A percentile compares a stretch with the other conserved stretches of the same genome.
phyloP scores from a whole-genome alignment of 2,113 vertebrate genomes.

The Alces alces region DNA sequence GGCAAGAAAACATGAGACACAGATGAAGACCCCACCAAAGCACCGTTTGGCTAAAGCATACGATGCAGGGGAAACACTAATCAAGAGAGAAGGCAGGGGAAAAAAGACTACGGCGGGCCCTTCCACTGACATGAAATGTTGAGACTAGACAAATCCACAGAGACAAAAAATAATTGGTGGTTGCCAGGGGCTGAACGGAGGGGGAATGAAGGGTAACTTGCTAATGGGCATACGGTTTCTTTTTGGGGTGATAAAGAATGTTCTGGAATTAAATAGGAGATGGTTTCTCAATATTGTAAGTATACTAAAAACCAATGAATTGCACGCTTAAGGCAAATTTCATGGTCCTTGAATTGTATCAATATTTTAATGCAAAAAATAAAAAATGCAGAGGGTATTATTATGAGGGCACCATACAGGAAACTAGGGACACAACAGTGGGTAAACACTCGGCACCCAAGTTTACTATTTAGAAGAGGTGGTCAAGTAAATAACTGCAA shows the following conservation, averaged over 20 bases:
- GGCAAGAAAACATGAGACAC: not conserved
- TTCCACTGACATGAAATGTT: not conserved
- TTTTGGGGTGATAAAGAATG: not conserved
- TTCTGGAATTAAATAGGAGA: slow-evolving; percentile 5
- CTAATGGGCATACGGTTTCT: not conserved
- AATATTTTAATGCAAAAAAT: not conserved
- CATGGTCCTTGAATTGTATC: not conserved
- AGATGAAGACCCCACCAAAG: not conserved
- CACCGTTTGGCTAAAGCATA: not conserved
- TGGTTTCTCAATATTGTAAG: not conserved
- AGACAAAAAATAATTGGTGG: not conserved
- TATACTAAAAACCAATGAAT: not conserved
- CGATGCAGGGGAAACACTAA: not conserved
- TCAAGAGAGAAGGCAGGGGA: not conserved
- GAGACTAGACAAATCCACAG: not conserved
- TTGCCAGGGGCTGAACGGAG: not conserved
- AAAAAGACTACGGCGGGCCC: not conserved
- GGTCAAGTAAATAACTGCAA: not conserved
- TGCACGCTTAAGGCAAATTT: not conserved
- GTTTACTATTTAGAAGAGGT: not conserved
- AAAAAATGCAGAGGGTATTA: not conserved
- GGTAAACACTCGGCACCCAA: not conserved
- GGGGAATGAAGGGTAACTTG: not conserved
- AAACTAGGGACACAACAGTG: not conserved
- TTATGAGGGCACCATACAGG: not conserved